Conservation (phyloP, 2,797 vertebrate species). For the Geotrypetes seraphini region DNA sequence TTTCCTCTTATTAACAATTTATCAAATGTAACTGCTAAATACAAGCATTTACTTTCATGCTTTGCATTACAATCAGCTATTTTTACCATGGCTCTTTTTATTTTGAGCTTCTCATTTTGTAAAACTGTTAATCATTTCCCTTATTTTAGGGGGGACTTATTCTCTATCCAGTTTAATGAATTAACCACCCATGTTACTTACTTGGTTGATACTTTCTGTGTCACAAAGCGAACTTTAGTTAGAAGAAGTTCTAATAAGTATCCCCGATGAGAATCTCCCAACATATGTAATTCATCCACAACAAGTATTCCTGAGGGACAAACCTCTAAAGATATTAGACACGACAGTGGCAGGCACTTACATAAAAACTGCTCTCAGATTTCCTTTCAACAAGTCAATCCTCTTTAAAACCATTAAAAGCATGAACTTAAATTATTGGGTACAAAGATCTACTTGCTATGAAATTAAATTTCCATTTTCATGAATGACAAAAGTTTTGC, state of each 20-base stretch:
- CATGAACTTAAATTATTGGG: too few relatives aligned
- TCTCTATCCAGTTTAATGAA: not conserved
- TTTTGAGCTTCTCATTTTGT: too few relatives aligned
- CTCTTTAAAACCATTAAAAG: too few relatives aligned
- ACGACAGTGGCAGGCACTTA: not conserved
- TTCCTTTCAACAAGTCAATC: not conserved
- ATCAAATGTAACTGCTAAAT: too few relatives aligned
- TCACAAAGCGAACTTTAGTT: constrained; percentile 84
- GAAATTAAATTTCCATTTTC: too few relatives aligned
- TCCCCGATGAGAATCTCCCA: constrained; percentile 85
- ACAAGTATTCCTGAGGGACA: constrained; percentile 92
- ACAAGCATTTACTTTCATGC: too few relatives aligned
- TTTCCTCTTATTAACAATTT: too few relatives aligned
- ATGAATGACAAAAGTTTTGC: too few relatives aligned
- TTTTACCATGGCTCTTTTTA: too few relatives aligned
- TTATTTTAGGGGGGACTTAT: not conserved
- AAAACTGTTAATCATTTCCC: too few relatives aligned
- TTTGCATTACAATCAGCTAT: too few relatives aligned
- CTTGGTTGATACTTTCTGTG: constrained; percentile 53
- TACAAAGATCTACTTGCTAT: too few relatives aligned
- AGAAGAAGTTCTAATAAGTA: constrained; percentile 88
- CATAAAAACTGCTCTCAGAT: not conserved
- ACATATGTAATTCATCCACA: constrained; percentile 92
- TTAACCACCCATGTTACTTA: constrained; percentile 25
- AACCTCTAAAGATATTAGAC: constrained; percentile 6